Base-by-base conservation (phyloP, 2,797 vertebrate genomes). In the Pseudomugil tenellus region DNA sequence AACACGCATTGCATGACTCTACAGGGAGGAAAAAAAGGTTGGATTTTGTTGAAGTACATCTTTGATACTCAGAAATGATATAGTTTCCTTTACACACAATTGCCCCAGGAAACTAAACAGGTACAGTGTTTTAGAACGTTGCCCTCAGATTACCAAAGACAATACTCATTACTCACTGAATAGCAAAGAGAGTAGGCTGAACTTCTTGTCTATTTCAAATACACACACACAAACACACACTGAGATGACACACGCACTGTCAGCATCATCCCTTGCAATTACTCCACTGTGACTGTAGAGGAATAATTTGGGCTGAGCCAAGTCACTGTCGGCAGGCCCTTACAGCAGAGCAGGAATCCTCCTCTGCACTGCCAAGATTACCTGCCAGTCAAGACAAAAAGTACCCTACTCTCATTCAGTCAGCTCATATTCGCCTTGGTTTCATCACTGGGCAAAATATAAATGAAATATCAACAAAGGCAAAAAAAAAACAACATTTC, bases 331-430 rank as follows among this genome's bases (percentile, higher is more conserved):
- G 96, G 94, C 95, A 94, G 93, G 94, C 96, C 96, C 97, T 99
- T 98, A 99, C 97, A 98, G 96, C 79, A 85, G 91, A 86, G 89
- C 87, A 86, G 90, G 67, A 95, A 95, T 61, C 39, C 84, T 98
- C 75, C 90, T 90, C 93, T 90, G 84, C 86, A 63, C 93, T 94
- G 89, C 97, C 97, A 98, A 98, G 96, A 99, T 95, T 97, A 97
- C 96, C 97, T 94, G 95, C 94, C 96, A 61, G 26, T 90, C 75
- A 77, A 70, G 88, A 79, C 91, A 86, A 92, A 86, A 77, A 87
- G 73, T 79, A 68, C 82, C 87, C 90, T 81, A 12, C 77, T 68
- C 84, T 92, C 84, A 56, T 86, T 94, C 87, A 90, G 85, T 84
- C 16, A 82, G 94, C 95, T 99, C 96, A 86, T 95, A 95, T 94